Evolutionary conservation across 2,888 invertebrate species (phyloP), one percentile per base, ranked within the genome.

Genomic region (Epinotia demarniana): DNA sequence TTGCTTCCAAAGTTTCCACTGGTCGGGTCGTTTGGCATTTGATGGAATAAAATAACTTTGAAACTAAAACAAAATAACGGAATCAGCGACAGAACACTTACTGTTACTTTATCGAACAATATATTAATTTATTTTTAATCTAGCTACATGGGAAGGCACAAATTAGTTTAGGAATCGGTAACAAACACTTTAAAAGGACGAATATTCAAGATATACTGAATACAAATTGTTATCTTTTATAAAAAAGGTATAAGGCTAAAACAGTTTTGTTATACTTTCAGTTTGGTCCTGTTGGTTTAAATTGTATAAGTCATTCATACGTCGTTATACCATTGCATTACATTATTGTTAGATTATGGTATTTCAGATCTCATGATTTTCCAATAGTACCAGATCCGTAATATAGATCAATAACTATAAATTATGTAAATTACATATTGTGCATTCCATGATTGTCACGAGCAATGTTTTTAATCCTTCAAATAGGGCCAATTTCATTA

Each of bases 151-250:
- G 81, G 82, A 88, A 89, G 89, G 89, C 89, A 89, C 86, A 84
- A 85, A 77, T 78, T 77, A 81, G 78, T 78, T 75, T 80, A 85
- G 82, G 83, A 78, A 85, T 88, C 88, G 89, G 89, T 90, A 91
- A 90, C 90, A 84, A 91, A 90, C 90, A 84, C 3, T 87, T 87
- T 85, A 79, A 84, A 85, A 84, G 85, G 83, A 49, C 16, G 43
- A 60, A 43, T 39, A 71, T 77, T 77, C 78, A 79, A 78, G 73
- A 76, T 66, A 76, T 73, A 79, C 77, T 74, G 77, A 72, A 79
- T 78, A 77, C 73, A 77, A 77, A 73, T 75, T 75, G 76, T 78
- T 66, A 58, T 64, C 46, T 57, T 75, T 72, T 77, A 70, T 69
- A 66, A 5, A 49, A 49, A 71, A 71, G 13, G n/a, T 19, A 53